These are phyloP conservation scores for Nomada fucata DNA, from an alignment of 2,888 invertebrate species.

Conservation along the genomic window DNA sequence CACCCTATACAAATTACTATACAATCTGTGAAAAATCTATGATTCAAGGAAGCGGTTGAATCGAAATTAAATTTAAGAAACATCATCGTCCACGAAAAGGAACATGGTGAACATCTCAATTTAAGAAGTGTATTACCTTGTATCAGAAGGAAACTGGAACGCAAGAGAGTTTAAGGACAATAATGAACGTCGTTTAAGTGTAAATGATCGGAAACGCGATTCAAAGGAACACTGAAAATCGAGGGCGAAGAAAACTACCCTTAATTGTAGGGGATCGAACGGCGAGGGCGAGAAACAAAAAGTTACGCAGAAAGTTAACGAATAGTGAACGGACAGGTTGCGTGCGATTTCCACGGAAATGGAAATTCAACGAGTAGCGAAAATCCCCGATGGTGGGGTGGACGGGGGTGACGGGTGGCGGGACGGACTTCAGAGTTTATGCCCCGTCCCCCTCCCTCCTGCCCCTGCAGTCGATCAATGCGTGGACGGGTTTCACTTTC, in stretches of 20 bases:
- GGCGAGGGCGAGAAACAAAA: slow-evolving; percentile 56
- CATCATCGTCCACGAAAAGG: no score
- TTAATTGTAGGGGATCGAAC: slow-evolving; percentile 14
- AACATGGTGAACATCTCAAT: no score
- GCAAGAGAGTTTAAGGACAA: neutral
- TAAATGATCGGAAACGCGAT: slow-evolving; percentile 1
- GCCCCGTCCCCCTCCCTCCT: slow-evolving; percentile 83
- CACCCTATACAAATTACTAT: no score
- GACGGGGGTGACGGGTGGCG: slow-evolving; percentile 63
- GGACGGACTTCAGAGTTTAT: slow-evolving; percentile 78
- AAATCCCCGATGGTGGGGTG: slow-evolving; percentile 65
- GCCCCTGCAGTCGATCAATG: slow-evolving; percentile 84
- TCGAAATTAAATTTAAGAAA: no score
- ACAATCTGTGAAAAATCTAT: no score
- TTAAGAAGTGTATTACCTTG: no score
- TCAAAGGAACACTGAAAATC: neutral
- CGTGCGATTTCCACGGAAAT: slow-evolving; percentile 73
- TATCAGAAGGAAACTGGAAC: no score
- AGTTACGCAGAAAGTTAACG: slow-evolving; percentile 61
- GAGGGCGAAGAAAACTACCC: slow-evolving; percentile 16
- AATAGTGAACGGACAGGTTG: slow-evolving; percentile 55
- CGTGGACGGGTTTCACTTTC: slow-evolving; percentile 84
- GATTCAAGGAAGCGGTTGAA: no score
- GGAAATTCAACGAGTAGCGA: slow-evolving; percentile 72
- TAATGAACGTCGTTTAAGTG: neutral